phyloP scores from a whole-genome alignment of 1,140 invertebrate genomes.

The Drosophila bocqueti region DNA sequence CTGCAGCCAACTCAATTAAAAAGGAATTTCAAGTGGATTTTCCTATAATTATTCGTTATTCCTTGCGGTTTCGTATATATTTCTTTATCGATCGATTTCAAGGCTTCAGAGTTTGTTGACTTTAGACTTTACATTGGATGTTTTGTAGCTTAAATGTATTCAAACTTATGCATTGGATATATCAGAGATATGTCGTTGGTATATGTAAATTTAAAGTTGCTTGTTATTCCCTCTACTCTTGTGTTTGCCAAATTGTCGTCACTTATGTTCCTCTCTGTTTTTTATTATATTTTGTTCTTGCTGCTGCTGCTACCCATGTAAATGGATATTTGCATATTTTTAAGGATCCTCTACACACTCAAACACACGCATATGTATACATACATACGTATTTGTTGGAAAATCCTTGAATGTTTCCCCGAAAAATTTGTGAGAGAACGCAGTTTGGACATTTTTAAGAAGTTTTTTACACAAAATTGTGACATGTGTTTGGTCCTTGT shows the following conservation, averaged over 20 bases:
- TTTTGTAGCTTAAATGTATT: conserved; percentile 45
- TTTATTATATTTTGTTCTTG: conserved; percentile 14
- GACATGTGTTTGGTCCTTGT: conserved; percentile 75
- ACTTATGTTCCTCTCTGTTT: conserved; percentile 54
- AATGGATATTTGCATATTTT: conserved; percentile 78
- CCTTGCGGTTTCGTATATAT: conserved; percentile 34
- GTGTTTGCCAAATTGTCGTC: conserved; percentile 74
- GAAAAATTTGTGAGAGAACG: conserved; percentile 46
- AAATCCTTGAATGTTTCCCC: conserved; percentile 50
- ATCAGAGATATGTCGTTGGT: conserved; percentile 6
- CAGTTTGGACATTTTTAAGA: conserved; percentile 74
- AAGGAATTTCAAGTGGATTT: conserved; percentile 62
- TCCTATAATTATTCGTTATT: conserved; percentile 58
- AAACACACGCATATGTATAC: conserved; percentile 49
- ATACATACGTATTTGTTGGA: conserved; percentile 3
- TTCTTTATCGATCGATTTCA: conserved; percentile 55
- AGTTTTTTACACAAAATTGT: conserved; percentile 74
- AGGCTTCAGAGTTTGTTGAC: conserved; percentile 36
- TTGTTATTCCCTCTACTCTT: conserved; percentile 49
- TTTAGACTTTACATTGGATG: conserved; percentile 41
- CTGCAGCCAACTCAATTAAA: conserved; percentile 70
- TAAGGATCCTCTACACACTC: conserved; percentile 31
- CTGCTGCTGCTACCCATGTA: conserved; percentile 38
- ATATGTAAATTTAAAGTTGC: conserved; percentile 36
- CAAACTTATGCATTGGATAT: conserved; percentile 26